These are phyloP conservation scores for Nomada fabriciana DNA, from an alignment of 2,888 invertebrate species.

Conservation along the genomic window DNA sequence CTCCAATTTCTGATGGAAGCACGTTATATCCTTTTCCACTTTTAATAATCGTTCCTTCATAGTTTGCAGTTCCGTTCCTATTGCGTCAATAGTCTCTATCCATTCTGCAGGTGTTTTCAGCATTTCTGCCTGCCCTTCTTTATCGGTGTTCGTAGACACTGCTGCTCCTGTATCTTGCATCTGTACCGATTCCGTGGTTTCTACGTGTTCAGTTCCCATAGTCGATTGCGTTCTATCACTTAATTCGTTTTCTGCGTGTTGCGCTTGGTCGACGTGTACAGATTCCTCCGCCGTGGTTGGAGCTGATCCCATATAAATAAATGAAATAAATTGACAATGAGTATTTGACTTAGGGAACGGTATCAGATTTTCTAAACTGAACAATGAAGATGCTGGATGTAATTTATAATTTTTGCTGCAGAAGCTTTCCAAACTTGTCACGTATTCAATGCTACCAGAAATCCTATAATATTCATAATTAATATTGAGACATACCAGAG, in stretches of 20 bases:
- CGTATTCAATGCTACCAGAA: no score
- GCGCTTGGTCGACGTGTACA: not conserved
- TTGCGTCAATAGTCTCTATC: slow-evolving; percentile 13
- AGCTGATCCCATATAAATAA: no score
- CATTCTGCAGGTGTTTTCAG: not conserved
- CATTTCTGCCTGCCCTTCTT: not conserved
- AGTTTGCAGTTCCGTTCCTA: slow-evolving; percentile 25
- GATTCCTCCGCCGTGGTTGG: no score
- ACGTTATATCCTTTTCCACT: slow-evolving; percentile 65
- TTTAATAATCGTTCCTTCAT: slow-evolving; percentile 61
- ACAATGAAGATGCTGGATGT: no score
- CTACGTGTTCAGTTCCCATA: not conserved
- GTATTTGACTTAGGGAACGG: no score
- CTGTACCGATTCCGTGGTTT: not conserved
- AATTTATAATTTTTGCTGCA: no score
- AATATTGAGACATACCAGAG: no score
- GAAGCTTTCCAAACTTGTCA: no score
- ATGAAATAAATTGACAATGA: no score
- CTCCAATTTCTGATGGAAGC: slow-evolving; percentile 72
- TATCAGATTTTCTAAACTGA: no score
- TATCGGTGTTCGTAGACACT: not conserved
- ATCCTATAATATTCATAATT: no score
- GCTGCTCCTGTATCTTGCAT: not conserved
- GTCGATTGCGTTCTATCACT: not conserved
- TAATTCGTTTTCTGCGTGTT: not conserved